Base-by-base conservation (phyloP, 2,888 invertebrate genomes). In the Copidosoma aretas region DNA sequence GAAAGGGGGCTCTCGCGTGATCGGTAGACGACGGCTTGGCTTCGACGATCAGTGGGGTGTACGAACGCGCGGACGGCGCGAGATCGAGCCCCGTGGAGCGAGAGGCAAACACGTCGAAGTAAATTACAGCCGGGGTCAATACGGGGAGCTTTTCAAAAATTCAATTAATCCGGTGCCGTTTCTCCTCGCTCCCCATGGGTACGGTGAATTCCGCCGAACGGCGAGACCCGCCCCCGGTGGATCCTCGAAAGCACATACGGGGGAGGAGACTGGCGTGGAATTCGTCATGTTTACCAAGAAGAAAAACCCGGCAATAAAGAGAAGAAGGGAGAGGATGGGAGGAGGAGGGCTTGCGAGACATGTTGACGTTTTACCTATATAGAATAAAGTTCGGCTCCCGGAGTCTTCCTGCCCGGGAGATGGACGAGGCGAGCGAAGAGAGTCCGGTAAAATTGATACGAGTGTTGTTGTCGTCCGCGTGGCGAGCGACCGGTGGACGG, bases 381-480 rank as follows among this genome's bases (percentile, higher is more conserved):
- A 63, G 64, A 70, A 70, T 70, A 70, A 69, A 72, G 61, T 71
- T 71, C 67, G 57, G 59, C 51, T 64, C 63, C 41, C 51, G 19
- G 51, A 53, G 39, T 51, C 57, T 32, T 25, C 10, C 19, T 25
- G 19, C 46, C 19, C 32, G 63, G 2, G 61, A 21, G 52, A 57
- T 10, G 51, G 49, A 60, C 24, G 19, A 59, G 24, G 10, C n/a
- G 39, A n/a, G n/a, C 24, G 21, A 22, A 43, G 39, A 25, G 17
- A 22, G 14, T 25, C 17, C 65, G 32, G 24, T 22, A 53, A 58
- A 66, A 63, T 76, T 73, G 77, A 78, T 78, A 77, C 77, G 76
- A 76, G 19, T 56, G 60, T 54, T n/a, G n/a, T n/a, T n/a, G n/a
- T n/a, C n/a, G n/a, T n/a, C n/a, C n/a, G n/a, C n/a, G n/a, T n/a